phyloP scores from a whole-genome alignment of 1,140 invertebrate species.

The Bursaphelenchus mucronatus region DNA sequence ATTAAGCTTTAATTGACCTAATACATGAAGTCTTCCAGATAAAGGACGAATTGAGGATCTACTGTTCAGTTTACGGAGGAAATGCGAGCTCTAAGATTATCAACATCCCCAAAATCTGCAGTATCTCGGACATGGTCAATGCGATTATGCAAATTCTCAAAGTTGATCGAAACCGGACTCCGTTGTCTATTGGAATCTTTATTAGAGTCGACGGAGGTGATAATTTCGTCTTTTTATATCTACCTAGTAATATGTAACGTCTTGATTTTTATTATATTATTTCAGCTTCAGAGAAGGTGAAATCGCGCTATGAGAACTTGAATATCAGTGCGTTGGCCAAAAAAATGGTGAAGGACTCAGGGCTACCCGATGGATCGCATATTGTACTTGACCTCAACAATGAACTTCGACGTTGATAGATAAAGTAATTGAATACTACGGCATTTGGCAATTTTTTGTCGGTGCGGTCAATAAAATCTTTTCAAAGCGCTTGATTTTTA shows the following conservation, averaged over 20 bases:
- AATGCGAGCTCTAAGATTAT: neutral
- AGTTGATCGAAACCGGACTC: neutral
- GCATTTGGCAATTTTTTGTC: too few species aligned
- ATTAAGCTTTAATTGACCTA: neutral
- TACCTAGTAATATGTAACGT: neutral
- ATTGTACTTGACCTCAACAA: conserved; percentile 12
- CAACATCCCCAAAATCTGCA: conserved; percentile 11
- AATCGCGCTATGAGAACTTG: conserved; percentile 9
- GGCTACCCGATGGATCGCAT: neutral
- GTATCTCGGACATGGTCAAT: neutral
- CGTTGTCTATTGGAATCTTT: neutral
- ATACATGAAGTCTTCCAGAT: neutral
- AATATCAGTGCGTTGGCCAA: conserved; percentile 13
- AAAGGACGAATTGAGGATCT: conserved; percentile 8
- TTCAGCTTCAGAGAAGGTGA: neutral
- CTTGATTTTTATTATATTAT: too few species aligned
- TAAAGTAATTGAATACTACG: too few species aligned
- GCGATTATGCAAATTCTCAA: too few species aligned
- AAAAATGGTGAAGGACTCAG: neutral
- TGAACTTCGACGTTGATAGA: neutral
- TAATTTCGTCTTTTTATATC: neutral
- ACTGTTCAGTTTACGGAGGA: conserved; percentile 5
- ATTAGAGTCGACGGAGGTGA: conserved; percentile 2
- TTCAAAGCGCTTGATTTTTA: too few species aligned
- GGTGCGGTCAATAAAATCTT: too few species aligned